These are phyloP conservation scores for Tenthredo notha DNA, from an alignment of 2,888 invertebrate genomes.

Conservation along the genomic window DNA sequence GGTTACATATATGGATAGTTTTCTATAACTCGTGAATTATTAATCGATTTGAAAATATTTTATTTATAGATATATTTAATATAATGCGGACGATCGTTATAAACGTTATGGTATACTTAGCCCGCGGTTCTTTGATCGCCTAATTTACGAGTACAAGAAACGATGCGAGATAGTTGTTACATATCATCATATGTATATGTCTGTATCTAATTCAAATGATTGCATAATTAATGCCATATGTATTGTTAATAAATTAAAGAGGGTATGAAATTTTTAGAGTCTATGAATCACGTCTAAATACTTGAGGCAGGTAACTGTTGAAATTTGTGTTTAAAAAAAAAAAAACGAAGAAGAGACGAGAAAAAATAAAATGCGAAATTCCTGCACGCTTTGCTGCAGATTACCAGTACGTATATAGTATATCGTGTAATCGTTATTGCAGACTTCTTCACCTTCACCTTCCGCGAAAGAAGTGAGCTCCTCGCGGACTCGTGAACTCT, in stretches of 20 bases:
- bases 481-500: not conserved
- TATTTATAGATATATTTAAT: not conserved
- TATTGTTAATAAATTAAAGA: not conserved
- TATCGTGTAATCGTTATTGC: not conserved
- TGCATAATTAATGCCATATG: not conserved
- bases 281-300: not conserved
- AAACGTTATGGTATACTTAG: not conserved
- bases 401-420: not conserved
- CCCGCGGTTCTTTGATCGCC: conserved; percentile 10
- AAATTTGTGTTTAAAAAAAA: not conserved
- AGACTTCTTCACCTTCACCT: conserved; percentile 35
- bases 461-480: not conserved
- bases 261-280: not conserved
- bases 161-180: not conserved
- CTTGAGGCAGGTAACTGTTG: not conserved
- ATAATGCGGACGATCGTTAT: not conserved
- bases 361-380: not conserved
- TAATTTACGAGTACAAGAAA: conserved; percentile 5
- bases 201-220: not conserved
- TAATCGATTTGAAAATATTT: not conserved
- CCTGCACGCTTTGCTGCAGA: not conserved
- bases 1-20: not conserved
- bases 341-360: not conserved
- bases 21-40: not conserved
- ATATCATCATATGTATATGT: not conserved